Conservation (phyloP, 2,888 invertebrate species). For the Epirrhoe alternata region DNA sequence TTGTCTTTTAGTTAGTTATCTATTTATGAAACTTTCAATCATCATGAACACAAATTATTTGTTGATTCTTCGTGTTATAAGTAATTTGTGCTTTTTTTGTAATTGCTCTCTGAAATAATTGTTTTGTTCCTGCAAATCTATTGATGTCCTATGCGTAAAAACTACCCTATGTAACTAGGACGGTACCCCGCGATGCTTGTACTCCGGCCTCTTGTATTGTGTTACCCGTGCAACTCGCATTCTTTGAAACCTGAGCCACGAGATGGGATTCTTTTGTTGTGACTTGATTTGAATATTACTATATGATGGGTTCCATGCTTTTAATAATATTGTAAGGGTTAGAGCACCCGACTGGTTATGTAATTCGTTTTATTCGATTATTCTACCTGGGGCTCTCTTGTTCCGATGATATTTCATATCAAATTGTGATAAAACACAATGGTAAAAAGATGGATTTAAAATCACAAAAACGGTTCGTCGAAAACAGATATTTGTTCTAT, state of each 20-base stretch:
- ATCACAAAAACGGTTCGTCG: neutral
- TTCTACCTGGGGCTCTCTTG: slow-evolving; percentile 34
- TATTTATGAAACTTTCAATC: too few species aligned
- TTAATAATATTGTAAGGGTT: slow-evolving; percentile 60
- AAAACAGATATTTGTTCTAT: slow-evolving; percentile 2
- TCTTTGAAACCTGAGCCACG: slow-evolving; percentile 76
- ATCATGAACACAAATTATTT: too few species aligned
- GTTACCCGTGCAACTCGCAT: slow-evolving; percentile 74
- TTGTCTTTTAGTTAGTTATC: too few species aligned
- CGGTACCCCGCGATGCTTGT: slow-evolving; percentile 50
- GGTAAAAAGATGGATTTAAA: slow-evolving; percentile 7
- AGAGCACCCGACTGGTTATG: slow-evolving; percentile 31
- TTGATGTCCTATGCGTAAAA: slow-evolving; percentile 22
- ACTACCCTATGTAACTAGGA: slow-evolving; percentile 20
- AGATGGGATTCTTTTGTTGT: slow-evolving; percentile 78
- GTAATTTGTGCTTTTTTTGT: too few species aligned
- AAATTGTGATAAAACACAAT: slow-evolving; percentile 30
- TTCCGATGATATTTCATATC: slow-evolving; percentile 30
- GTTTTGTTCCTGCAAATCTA: neutral
- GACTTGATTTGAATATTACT: slow-evolving; percentile 80
- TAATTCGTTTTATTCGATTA: slow-evolving; percentile 40
- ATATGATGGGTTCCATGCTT: slow-evolving; percentile 67
- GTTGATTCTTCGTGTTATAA: too few species aligned
- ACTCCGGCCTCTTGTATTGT: slow-evolving; percentile 73
- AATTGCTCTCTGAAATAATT: too few species aligned